A percentile compares a stretch with the other conserved stretches of the same genome.
These are phyloP conservation scores for Plestiodon gilberti DNA, from an alignment of 2,113 vertebrate genomes.

Conservation along the genomic window DNA sequence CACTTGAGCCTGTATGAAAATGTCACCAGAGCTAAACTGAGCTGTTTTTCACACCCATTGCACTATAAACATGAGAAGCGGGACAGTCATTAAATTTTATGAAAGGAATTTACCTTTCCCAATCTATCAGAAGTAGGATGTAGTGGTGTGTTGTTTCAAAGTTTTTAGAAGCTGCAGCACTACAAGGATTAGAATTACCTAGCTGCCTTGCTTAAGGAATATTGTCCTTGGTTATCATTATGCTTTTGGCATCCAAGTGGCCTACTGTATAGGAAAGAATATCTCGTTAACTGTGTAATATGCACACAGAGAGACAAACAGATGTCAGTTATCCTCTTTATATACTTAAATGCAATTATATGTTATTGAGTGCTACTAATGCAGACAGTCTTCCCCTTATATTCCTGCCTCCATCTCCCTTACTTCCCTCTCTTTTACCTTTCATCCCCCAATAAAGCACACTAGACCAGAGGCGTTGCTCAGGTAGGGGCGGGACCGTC, in stretches of 20 bases:
- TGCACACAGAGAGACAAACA: accelerated
- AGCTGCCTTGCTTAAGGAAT: constrained; percentile 25
- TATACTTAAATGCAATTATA: no score
- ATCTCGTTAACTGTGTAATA: neutral
- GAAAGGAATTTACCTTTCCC: constrained; percentile 54
- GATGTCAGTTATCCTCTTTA: neutral
- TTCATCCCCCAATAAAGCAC: no score
- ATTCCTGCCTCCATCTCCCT: no score
- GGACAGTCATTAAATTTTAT: constrained; percentile 64
- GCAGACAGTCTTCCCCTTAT: no score
- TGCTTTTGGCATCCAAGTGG: neutral
- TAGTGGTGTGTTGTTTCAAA: constrained; percentile 37
- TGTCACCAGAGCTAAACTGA: constrained; percentile 61
- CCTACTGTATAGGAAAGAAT: constrained; percentile 7
- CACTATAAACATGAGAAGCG: constrained; percentile 58
- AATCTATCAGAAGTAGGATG: neutral
- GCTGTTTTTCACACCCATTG: constrained; percentile 62
- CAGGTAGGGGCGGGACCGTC: no score
- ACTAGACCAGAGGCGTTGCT: no score
- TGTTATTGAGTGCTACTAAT: no score
- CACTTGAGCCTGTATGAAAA: constrained; percentile 65
- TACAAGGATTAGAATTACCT: constrained; percentile 32
- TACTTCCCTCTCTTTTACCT: no score
- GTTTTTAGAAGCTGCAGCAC: constrained; percentile 49
- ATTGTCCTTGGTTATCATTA: constrained; percentile 49